phyloP scores from a whole-genome alignment of 1,140 invertebrate genomes.

The Orchestia grillus region DNA sequence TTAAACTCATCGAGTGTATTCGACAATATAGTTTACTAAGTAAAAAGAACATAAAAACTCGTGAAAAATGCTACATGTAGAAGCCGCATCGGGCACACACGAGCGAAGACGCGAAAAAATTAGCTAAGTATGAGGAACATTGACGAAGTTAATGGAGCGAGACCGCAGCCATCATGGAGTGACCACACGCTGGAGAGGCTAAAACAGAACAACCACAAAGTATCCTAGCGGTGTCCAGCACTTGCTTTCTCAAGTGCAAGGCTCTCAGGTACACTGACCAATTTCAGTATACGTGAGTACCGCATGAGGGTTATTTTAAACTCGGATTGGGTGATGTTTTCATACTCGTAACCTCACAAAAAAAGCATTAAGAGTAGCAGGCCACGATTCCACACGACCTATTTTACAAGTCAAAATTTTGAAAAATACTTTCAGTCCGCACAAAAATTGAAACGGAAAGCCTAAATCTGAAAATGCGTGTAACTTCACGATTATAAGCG shows the following conservation, averaged over 20 bases:
- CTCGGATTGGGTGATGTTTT: no score
- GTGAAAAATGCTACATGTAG: not conserved
- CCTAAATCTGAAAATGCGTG: no score
- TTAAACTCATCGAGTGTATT: not conserved
- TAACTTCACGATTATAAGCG: no score
- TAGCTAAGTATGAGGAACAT: constrained; percentile 20
- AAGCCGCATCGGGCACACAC: not conserved
- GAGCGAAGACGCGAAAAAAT: not conserved
- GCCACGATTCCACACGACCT: no score
- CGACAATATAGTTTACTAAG: not conserved
- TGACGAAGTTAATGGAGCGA: constrained; percentile 42
- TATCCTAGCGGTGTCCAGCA: not conserved
- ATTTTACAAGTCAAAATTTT: no score
- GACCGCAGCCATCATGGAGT: constrained; percentile 26
- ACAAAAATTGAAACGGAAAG: no score
- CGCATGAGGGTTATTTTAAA: no score
- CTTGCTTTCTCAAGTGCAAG: not conserved
- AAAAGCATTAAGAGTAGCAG: no score
- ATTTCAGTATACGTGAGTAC: not conserved
- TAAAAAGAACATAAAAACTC: not conserved
- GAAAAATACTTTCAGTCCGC: no score
- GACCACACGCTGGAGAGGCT: not conserved
- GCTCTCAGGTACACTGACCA: not conserved
- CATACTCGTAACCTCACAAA: no score
- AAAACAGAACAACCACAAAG: constrained; percentile 25